A percentile compares a stretch with the other conserved stretches of the same genome.
Evolutionary conservation across 2,888 invertebrate species (phyloP).

Genomic region (Melanostoma scalare): DNA sequence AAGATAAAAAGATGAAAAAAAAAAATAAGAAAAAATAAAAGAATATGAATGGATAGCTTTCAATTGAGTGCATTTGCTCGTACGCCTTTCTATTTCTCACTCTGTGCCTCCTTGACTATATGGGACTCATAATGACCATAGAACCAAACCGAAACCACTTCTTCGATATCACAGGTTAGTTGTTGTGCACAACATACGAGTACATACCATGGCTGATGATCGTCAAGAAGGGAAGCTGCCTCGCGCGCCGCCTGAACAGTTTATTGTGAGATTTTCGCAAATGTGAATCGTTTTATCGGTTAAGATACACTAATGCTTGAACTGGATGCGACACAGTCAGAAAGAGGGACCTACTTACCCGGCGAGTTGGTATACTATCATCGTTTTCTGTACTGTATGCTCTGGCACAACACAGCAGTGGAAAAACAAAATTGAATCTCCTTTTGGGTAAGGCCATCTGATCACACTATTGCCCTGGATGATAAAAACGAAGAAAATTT

Average conservation of each 20-base stretch:
- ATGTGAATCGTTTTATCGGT: conserved; percentile 50
- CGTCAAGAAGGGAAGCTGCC: conserved; percentile 47
- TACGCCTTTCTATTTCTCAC: conserved; percentile 70
- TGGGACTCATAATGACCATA: conserved; percentile 44
- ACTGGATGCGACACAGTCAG: conserved; percentile 56
- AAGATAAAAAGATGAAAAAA: conserved; percentile 41
- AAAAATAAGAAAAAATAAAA: neutral
- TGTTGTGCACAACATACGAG: conserved; percentile 20
- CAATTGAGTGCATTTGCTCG: conserved; percentile 56
- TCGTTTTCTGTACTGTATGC: conserved; percentile 19
- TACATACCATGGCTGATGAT: conserved; percentile 34
- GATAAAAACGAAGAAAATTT: conserved; percentile 18
- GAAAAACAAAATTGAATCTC: conserved; percentile 38
- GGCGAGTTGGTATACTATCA: conserved; percentile 23
- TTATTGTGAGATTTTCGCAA: conserved; percentile 42
- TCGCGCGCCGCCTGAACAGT: conserved; percentile 8
- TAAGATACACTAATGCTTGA: conserved; percentile 50
- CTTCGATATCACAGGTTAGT: conserved; percentile 47
- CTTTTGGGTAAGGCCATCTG: conserved; percentile 51
- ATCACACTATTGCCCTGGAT: conserved; percentile 40
- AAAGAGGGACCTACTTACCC: conserved; percentile 60
- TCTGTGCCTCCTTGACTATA: conserved; percentile 18
- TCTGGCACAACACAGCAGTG: conserved; percentile 2
- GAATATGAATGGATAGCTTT: conserved; percentile 61
- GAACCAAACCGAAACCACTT: conserved; percentile 42